Evolutionary conservation across 2,113 vertebrate genomes (phyloP).

Genomic region (Anhinga anhinga): DNA sequence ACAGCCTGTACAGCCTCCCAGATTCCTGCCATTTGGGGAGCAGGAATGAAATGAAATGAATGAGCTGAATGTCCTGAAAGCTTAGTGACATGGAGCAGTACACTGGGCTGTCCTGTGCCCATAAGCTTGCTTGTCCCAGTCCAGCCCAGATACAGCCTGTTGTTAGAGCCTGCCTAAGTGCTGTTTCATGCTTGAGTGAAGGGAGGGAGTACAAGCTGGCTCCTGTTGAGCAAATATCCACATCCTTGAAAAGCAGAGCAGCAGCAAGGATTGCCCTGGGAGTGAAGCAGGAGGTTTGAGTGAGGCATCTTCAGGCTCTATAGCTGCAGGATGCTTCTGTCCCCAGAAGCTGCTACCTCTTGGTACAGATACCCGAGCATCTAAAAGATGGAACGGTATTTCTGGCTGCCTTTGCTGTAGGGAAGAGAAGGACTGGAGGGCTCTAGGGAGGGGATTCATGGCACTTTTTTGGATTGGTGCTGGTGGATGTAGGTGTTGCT

Average conservation of each 20-base stretch:
- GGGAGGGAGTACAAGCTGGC: neutral
- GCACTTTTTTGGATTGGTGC: neutral
- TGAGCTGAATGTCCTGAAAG: neutral
- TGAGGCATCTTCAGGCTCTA: neutral
- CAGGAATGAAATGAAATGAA: neutral
- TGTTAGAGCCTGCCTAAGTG: neutral
- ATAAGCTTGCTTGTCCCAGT: neutral
- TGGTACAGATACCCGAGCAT: neutral
- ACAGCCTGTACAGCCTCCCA: neutral
- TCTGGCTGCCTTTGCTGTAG: neutral
- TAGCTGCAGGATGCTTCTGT: neutral
- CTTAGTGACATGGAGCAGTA: neutral
- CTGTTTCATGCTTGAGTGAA: neutral
- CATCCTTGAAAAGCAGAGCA: neutral
- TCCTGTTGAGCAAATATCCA: neutral
- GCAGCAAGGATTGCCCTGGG: neutral
- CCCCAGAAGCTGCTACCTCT: neutral
- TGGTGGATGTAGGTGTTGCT: neutral
- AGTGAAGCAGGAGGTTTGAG: neutral
- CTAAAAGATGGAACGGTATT: neutral
- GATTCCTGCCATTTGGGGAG: neutral
- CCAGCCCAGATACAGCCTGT: neutral
- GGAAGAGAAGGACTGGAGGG: neutral
- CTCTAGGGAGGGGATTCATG: neutral
- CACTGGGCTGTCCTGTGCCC: neutral